These are phyloP conservation scores for Salvelinus namaycush DNA, from an alignment of 2,113 vertebrate species.

Conservation along the genomic window DNA sequence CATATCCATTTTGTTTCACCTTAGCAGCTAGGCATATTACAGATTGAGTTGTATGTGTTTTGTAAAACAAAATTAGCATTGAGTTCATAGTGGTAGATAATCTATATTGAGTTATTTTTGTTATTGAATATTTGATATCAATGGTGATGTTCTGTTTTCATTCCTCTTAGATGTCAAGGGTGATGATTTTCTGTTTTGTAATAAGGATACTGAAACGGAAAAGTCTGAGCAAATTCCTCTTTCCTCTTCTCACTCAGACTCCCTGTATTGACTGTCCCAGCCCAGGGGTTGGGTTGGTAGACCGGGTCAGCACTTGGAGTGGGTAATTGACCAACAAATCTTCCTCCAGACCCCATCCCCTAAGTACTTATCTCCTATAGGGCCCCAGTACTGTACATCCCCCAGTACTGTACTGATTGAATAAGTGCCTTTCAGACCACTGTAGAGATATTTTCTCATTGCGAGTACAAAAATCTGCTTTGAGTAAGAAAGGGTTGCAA, in stretches of 20 bases:
- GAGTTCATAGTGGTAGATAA: no score
- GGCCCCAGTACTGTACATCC: not conserved
- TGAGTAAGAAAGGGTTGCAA: not conserved
- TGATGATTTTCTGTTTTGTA: not conserved
- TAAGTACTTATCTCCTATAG: no score
- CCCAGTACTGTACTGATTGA: not conserved
- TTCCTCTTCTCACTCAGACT: not conserved
- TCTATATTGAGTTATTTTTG: not conserved
- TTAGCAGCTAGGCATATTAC: no score
- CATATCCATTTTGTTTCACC: not conserved
- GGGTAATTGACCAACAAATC: no score
- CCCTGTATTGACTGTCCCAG: no score
- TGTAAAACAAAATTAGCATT: no score
- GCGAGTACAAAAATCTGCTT: not conserved
- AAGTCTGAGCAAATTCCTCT: not conserved
- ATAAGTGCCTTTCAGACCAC: not conserved
- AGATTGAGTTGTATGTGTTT: no score
- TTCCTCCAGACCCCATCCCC: no score
- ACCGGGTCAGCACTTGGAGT: no score
- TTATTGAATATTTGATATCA: not conserved
- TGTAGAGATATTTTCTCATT: not conserved
- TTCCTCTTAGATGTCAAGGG: no score
- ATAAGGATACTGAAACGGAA: not conserved
- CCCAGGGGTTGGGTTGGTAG: no score
- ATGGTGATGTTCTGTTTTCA: not conserved